Percentiles rank a stretch among this genome's conserved stretches.
Conservation (phyloP, 2,888 invertebrate genomes). For the Platerodrilus igneus region DNA sequence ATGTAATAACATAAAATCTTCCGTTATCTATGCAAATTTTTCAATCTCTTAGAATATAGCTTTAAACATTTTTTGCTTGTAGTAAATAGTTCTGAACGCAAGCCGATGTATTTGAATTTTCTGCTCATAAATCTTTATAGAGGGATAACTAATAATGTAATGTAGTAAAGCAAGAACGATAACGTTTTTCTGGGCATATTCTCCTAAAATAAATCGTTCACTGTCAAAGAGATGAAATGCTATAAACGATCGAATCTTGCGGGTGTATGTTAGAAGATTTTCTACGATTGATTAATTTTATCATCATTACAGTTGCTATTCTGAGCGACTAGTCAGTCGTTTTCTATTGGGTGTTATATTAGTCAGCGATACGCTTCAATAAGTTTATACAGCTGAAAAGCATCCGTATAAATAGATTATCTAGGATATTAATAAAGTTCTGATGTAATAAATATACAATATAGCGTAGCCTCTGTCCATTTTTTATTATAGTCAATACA, state of each 20-base stretch:
- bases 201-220: constrained; percentile 30
- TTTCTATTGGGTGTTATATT: constrained; percentile 14
- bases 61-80: no score
- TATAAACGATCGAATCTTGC: constrained; percentile 29
- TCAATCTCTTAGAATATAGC: no score
- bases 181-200: constrained; percentile 23
- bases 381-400: no score
- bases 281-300: constrained; percentile 33
- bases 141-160: constrained; percentile 35
- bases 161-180: constrained; percentile 31
- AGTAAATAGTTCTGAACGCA: no score
- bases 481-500: no score
- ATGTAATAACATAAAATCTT: no score
- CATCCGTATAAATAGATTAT: no score
- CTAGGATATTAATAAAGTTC: no score
- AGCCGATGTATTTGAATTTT: constrained; percentile 26
- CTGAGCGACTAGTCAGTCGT: constrained; percentile 26
- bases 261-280: constrained; percentile 33
- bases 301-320: constrained; percentile 24
- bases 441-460: no score
- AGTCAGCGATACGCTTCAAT: no score
- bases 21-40: no score
- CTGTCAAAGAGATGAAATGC: constrained; percentile 29
- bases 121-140: constrained; percentile 30
- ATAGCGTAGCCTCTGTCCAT: no score